Evolutionary conservation across 2,113 vertebrate genomes (phyloP), one percentile per base, ranked within the genome.

Genomic region (Enhydra lutris): DNA sequence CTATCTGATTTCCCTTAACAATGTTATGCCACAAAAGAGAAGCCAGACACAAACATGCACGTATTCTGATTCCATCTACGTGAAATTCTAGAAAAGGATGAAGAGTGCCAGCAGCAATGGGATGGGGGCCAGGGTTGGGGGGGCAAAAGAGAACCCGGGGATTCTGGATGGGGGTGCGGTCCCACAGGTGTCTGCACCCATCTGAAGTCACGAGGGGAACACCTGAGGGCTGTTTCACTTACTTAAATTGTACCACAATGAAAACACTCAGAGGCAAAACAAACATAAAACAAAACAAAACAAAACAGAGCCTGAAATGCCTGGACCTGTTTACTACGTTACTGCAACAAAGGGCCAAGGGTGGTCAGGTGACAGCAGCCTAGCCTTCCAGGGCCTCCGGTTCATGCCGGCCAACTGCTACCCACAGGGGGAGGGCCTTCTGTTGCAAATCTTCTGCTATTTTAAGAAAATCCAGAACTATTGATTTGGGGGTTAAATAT

Each of bases 311-410:
- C 31, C 47, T 0, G 0, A 59, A 39, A 61, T 1, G 3, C 67
- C 17, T 6, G 31, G 45, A 63, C 31, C 29, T 7, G 4, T 34
- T 12, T 20, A 10, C 45, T 7, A 1, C 0, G 8, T 5, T 0
- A 4, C 23, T 4, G 2, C 23, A 78, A 87, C 36, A 36, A 8
- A 29, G n/a, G 47, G n/a, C 26, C 15, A 17, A 8, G 31, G 34
- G 39, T 13, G 14, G 79, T 39, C 17, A 45, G 52, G 71, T 7
- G 55, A 61, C 29, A 7, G 7, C 11, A 13, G 52, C 12, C 24
- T 20, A 42, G 69, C 71, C 20, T 76, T 11, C 36, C 34, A 2
- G 42, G 83, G 31, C 39, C 39, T 31, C 11, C 0, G 1, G 52
- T 29, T 21, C 11, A 0, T 2, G 13, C 24, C 1, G 0, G 34